Percentiles rank a stretch among this genome's conserved stretches.
Conservation (phyloP, 1,140 invertebrate genomes). For the Calliopsis andreniformis region DNA sequence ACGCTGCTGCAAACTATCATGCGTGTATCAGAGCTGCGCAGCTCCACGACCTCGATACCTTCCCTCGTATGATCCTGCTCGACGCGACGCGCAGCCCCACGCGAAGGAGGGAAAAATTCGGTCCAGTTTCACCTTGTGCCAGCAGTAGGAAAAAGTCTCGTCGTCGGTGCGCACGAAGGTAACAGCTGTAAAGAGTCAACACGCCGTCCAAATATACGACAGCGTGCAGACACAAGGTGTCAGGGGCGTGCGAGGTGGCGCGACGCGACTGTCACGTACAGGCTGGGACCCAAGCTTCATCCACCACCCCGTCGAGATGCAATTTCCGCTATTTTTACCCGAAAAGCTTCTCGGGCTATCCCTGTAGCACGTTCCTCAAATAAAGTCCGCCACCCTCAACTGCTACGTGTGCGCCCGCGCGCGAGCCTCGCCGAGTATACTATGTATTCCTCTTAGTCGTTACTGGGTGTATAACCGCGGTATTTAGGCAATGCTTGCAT, state of each 20-base stretch:
- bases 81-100: no score
- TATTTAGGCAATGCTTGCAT: not conserved
- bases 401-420: conserved; percentile 26
- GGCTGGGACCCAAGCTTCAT: conserved; percentile 74
- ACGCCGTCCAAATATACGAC: conserved; percentile 75
- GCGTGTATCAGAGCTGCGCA: no score
- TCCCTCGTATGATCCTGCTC: no score
- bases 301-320: conserved; percentile 72
- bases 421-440: no score
- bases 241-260: conserved; percentile 56
- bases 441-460: no score
- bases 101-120: conserved; percentile 16
- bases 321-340: conserved; percentile 81
- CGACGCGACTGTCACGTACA: conserved; percentile 78
- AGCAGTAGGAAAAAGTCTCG: conserved; percentile 37
- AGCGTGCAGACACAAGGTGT: conserved; percentile 75
- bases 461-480: no score
- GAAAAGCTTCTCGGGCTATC: conserved; percentile 78
- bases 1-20: no score
- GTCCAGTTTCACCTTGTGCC: conserved; percentile 50
- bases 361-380: conserved; percentile 79
- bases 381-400: conserved; percentile 64
- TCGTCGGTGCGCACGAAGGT: conserved; percentile 61
- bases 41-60: no score
- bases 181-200: conserved; percentile 78